phyloP scores from a whole-genome alignment of 2,888 invertebrate genomes.

The Invenusta paracnida region DNA sequence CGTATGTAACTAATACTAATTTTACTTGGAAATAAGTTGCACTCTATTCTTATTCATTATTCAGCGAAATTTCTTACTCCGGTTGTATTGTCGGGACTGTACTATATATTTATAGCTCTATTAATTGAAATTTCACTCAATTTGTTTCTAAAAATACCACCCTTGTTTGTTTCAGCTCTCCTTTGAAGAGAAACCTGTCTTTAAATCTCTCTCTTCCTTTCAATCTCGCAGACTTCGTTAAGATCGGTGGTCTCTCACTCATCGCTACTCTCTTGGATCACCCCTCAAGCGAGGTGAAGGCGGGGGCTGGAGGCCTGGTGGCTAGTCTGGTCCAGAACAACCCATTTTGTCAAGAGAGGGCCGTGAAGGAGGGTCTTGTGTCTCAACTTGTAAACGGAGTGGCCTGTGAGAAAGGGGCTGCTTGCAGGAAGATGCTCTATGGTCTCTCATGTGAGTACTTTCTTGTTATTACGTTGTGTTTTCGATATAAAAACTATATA shows the following conservation, averaged over 20 bases:
- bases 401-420: not conserved
- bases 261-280: not conserved
- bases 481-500: too few relatives aligned
- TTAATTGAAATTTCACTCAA: too few relatives aligned
- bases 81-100: too few relatives aligned
- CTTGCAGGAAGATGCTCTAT: not conserved
- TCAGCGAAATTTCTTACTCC: too few relatives aligned
- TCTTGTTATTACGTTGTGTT: not conserved
- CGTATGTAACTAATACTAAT: too few relatives aligned
- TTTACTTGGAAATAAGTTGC: too few relatives aligned
- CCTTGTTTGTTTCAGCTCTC: too few relatives aligned
- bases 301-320: not conserved
- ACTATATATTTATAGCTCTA: too few relatives aligned
- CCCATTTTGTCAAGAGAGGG: conserved; percentile 27
- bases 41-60: too few relatives aligned
- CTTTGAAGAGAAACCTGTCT: too few relatives aligned
- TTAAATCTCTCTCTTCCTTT: too few relatives aligned
- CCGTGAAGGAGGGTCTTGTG: not conserved
- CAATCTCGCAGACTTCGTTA: not conserved
- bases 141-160: too few relatives aligned
- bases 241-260: conserved; percentile 11
- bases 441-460: not conserved
- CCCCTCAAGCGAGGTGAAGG: not conserved
- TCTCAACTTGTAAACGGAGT: not conserved
- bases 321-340: conserved; percentile 32